Evolutionary conservation across 2,113 vertebrate genomes (phyloP).

Genomic region (Pimephales promelas): DNA sequence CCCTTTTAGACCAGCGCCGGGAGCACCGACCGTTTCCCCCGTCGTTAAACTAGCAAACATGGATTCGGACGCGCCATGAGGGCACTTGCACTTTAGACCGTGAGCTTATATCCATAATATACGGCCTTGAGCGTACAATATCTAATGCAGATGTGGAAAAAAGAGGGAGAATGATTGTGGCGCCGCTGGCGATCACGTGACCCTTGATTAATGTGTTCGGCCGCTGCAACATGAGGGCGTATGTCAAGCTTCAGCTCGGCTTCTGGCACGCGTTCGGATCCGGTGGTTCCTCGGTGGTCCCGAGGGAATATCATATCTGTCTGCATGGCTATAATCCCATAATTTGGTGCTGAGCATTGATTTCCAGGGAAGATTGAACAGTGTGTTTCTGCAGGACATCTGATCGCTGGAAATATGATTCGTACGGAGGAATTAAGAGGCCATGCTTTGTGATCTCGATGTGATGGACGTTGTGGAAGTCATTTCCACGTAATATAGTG

Average conservation of each 20-base stretch:
- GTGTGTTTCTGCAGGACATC: background rate
- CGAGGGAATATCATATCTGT: background rate
- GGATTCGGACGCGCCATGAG: too few species aligned
- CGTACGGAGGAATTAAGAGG: too few species aligned
- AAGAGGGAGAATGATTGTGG: slow-evolving; percentile 25
- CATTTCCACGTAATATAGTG: too few species aligned
- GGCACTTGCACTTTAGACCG: too few species aligned
- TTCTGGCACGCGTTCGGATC: slow-evolving; percentile 60
- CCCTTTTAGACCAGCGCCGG: too few species aligned
- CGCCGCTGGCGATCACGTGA: slow-evolving; percentile 45
- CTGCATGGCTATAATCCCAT: slow-evolving; percentile 46
- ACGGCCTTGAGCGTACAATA: background rate
- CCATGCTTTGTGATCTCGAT: background rate
- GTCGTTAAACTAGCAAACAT: too few species aligned
- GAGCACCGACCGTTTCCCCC: too few species aligned
- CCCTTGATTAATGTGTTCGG: slow-evolving; percentile 60
- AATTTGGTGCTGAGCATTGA: slow-evolving; percentile 43
- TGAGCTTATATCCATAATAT: too few species aligned
- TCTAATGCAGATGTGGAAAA: background rate
- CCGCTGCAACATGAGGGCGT: slow-evolving; percentile 63
- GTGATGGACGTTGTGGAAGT: too few species aligned
- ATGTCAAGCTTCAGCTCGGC: slow-evolving; percentile 52
- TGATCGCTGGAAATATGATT: background rate
- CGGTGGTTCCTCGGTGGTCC: slow-evolving; percentile 43
- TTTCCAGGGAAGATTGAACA: slow-evolving; percentile 27